A percentile compares a stretch with the other conserved stretches of the same genome.
Evolutionary conservation across 2,797 vertebrate species (phyloP).

Genomic region (Bradypus variegatus): DNA sequence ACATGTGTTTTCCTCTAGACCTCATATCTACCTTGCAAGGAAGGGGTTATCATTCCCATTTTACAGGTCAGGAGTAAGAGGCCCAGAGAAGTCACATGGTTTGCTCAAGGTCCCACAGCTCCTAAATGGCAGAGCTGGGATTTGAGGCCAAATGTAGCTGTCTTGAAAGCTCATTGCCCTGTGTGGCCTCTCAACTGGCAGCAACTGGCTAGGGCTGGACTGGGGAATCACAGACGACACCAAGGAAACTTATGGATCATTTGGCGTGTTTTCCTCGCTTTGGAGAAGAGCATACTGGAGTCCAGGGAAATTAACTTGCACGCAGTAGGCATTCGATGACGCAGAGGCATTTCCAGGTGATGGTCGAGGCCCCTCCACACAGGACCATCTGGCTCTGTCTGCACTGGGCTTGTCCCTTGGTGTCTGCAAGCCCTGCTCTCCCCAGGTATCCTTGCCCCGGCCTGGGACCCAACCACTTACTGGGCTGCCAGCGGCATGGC

Average conservation of each 20-base stretch:
- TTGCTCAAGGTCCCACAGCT: neutral
- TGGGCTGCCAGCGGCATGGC: constrained; percentile 68
- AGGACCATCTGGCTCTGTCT: neutral
- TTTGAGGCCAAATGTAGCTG: neutral
- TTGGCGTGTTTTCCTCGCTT: neutral
- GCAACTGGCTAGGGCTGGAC: neutral
- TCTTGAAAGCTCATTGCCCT: neutral
- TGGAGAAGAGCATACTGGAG: neutral
- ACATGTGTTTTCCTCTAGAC: neutral
- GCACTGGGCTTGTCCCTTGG: rapidly evolving
- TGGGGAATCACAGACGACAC: neutral
- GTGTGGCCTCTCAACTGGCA: neutral
- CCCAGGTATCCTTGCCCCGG: neutral
- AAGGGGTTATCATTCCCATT: neutral
- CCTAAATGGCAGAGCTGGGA: neutral
- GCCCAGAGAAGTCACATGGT: neutral
- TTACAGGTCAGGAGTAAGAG: neutral
- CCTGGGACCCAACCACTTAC: constrained; percentile 71
- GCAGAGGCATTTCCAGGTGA: neutral
- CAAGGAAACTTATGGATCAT: neutral
- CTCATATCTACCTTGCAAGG: neutral
- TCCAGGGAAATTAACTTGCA: neutral
- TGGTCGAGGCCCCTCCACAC: neutral
- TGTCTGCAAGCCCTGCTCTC: neutral
- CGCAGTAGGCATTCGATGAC: neutral